phyloP scores from a whole-genome alignment of 2,113 vertebrate genomes.

The Seriola aureovittata region DNA sequence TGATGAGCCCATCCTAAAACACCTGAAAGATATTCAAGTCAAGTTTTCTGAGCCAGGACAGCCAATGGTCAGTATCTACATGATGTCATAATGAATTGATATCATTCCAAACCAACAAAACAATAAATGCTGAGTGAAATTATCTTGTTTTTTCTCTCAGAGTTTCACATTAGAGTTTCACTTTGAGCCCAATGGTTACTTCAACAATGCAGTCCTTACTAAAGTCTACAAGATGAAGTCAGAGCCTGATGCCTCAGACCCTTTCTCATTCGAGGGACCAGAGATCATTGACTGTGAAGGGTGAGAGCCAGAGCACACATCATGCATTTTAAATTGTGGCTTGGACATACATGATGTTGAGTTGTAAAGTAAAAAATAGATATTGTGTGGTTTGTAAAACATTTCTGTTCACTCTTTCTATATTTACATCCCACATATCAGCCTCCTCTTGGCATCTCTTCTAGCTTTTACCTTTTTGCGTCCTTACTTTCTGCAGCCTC shows the following conservation, averaged over 20 bases:
- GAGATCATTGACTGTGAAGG: slow-evolving; percentile 98
- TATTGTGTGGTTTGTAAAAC: slow-evolving; percentile 9
- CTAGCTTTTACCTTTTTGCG: slow-evolving; percentile 16
- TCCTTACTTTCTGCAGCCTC: slow-evolving; percentile 6
- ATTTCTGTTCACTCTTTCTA: slow-evolving; percentile 17
- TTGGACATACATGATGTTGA: neutral
- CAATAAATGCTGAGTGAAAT: neutral
- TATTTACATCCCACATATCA: slow-evolving; percentile 46
- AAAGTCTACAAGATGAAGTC: slow-evolving; percentile 99
- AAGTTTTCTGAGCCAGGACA: slow-evolving; percentile 96
- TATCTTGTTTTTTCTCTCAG: slow-evolving; percentile 71
- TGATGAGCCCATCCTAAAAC: slow-evolving; percentile 96
- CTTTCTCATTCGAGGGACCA: slow-evolving; percentile 98
- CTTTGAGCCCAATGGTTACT: slow-evolving; percentile 96
- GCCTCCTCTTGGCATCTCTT: slow-evolving; percentile 25
- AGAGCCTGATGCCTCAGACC: slow-evolving; percentile 92
- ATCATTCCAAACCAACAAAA: neutral
- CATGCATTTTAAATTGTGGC: neutral
- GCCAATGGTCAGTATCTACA: slow-evolving; percentile 91
- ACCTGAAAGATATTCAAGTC: slow-evolving; percentile 96
- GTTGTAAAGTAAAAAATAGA: slow-evolving; percentile 2
- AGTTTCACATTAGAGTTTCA: slow-evolving; percentile 98
- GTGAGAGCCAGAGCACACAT: slow-evolving; percentile 83
- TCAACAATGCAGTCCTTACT: slow-evolving; percentile 93
- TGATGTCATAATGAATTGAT: neutral